A percentile compares a stretch with the other conserved stretches of the same genome.
These are phyloP conservation scores for Drosophila tropicalis DNA, from an alignment of 1,140 invertebrate species.

Conservation along the genomic window DNA sequence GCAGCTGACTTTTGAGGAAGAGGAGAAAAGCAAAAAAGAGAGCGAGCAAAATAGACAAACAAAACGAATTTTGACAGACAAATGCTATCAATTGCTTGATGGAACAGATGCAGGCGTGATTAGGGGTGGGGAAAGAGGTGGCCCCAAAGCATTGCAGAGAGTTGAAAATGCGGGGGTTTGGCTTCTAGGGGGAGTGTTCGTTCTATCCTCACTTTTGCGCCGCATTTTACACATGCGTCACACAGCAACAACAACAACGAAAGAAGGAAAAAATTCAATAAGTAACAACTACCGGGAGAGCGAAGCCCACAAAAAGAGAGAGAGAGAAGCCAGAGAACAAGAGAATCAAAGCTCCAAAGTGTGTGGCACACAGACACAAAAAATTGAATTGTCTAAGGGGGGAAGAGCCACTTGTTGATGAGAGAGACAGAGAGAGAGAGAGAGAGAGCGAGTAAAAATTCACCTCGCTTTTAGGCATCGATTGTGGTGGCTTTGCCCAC, in stretches of 20 bases:
- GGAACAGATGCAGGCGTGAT: not conserved
- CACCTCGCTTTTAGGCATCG: conserved; percentile 62
- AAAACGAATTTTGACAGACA: conserved; percentile 53
- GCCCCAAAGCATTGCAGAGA: not conserved
- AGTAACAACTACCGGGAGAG: conserved; percentile 2
- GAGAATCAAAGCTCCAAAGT: conserved; percentile 38
- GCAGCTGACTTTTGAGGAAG: conserved; percentile 49
- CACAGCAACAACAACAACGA: conserved; percentile 22
- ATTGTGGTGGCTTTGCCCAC: conserved; percentile 57
- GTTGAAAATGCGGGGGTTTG: conserved; percentile 1
- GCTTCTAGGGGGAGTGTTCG: conserved; percentile 16
- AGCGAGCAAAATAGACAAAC: conserved; percentile 40
- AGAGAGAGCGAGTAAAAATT: conserved; percentile 35
- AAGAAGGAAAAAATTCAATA: conserved; percentile 27
- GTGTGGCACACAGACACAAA: conserved; percentile 55
- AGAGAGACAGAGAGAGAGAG: conserved; percentile 25
- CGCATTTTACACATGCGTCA: conserved; percentile 68
- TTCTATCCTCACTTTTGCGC: conserved; percentile 48
- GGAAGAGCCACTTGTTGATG: conserved; percentile 51
- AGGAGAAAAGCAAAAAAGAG: conserved; percentile 2
- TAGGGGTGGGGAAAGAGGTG: not conserved
- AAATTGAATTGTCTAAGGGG: conserved; percentile 65
- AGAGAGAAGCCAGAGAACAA: conserved; percentile 8
- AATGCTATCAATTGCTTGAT: conserved; percentile 40
- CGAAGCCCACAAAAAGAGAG: conserved; percentile 19